A percentile compares a stretch with the other conserved stretches of the same genome.
Evolutionary conservation across 2,113 vertebrate species (phyloP).

Genomic region (Vicugna pacos): DNA sequence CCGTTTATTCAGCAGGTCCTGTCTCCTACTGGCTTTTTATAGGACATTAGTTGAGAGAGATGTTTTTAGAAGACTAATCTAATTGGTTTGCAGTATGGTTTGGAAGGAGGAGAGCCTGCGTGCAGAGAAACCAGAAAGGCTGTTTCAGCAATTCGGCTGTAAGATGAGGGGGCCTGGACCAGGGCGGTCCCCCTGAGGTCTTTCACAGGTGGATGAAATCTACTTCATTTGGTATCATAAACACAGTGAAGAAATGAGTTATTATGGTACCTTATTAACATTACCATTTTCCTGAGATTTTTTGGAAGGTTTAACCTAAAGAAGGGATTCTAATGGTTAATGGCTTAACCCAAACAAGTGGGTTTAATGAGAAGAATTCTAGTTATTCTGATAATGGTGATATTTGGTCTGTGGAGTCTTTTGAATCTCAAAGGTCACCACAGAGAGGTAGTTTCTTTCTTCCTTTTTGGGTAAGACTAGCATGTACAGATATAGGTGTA

Average conservation of each 20-base stretch:
- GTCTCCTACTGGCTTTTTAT: neutral
- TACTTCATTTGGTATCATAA: neutral
- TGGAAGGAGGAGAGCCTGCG: neutral
- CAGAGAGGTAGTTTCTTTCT: slow-evolving; percentile 14
- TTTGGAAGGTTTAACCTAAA: slow-evolving; percentile 41
- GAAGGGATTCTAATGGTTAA: slow-evolving; percentile 4
- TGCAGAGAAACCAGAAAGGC: neutral
- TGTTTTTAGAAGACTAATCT: slow-evolving; percentile 32
- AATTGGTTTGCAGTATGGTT: neutral
- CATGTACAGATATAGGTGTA: neutral
- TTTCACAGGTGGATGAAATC: neutral
- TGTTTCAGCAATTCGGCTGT: neutral
- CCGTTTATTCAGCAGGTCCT: neutral
- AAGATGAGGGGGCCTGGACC: neutral
- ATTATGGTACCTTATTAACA: neutral
- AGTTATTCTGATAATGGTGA: slow-evolving; percentile 10
- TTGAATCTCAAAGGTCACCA: neutral
- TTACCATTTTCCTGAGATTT: neutral
- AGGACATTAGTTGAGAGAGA: neutral
- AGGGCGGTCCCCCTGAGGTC: neutral
- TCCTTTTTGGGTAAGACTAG: neutral
- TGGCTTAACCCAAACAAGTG: neutral
- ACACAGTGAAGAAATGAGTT: neutral
- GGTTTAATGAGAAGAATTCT: slow-evolving; percentile 43
- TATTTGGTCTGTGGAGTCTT: neutral